Evolutionary conservation across 2,113 vertebrate species (phyloP).

Genomic region (Asarcornis scutulata): DNA sequence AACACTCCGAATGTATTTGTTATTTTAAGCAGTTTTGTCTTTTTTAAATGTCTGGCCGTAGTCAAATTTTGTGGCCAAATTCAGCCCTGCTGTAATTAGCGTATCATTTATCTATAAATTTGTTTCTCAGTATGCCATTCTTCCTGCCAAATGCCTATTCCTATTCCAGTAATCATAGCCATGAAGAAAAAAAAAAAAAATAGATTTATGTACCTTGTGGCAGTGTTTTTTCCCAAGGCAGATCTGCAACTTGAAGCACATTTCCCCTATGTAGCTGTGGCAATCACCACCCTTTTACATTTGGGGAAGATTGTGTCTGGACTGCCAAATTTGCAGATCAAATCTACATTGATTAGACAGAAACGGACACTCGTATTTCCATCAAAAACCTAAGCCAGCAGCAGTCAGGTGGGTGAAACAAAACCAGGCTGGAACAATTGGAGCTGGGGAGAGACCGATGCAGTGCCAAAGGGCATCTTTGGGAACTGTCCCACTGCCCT

Average conservation of each 20-base stretch:
- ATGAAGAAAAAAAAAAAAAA: background rate
- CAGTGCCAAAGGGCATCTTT: background rate
- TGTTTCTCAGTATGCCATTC: background rate
- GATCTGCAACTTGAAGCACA: rapidly evolving
- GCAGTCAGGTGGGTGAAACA: background rate
- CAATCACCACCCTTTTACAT: rapidly evolving
- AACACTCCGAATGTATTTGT: background rate
- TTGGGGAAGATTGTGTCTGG: background rate
- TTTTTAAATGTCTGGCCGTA: background rate
- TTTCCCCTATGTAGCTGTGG: background rate
- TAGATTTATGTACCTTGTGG: background rate
- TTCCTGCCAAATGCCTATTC: background rate
- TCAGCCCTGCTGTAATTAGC: background rate
- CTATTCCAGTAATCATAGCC: background rate
- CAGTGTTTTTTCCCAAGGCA: background rate
- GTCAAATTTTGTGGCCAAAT: background rate
- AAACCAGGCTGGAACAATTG: background rate
- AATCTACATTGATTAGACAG: background rate
- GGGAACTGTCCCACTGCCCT: background rate
- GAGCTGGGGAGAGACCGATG: background rate
- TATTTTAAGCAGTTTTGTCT: background rate
- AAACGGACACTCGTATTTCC: background rate
- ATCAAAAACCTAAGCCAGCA: background rate
- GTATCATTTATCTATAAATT: background rate
- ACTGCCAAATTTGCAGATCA: background rate